Base-by-base conservation (phyloP, 2,113 vertebrate genomes). In the Pseudorasbora parva region DNA sequence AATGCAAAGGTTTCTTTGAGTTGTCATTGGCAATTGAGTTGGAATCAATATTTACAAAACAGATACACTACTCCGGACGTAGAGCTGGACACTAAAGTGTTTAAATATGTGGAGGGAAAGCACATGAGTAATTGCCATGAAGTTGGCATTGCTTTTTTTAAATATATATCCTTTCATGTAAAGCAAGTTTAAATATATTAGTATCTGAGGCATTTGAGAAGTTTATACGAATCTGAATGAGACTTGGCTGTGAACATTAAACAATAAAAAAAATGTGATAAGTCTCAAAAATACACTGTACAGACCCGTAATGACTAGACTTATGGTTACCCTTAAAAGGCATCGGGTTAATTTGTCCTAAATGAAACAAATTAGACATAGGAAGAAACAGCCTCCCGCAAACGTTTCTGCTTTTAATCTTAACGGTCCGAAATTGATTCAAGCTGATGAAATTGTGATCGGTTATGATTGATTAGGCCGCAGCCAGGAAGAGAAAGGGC, bases 361-460 rank as follows among this genome's bases (percentile, higher is more conserved):
- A 94, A 97, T 97, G 96, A 93, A 95, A 94, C 94, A 93, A 92
- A 94, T 96, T 96, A 95, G 95, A 87, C 90, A 92, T 91, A 92
- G 93, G 93, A 91, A 92, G 92, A 95, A 94, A 94, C 93, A 92
- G 96, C 95, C 95, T 93, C 94, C 93, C 94, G 92, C 92, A 92
- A 92, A 93, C 93, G 90, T 90, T 87, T 89, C 91, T 88, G 94
- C 92, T 94, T 96, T 95, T 96, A 95, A 97, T 96, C 94, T 95
- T 92, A 93, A 92, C 94, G 93, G 93, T 91, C 95, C 91, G 95
- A 89, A 96, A 96, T 96, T 95, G 95, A 97, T 96, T 95, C 95
- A 97, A 96, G 94, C 95, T 96, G 95, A 96, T 94, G 95, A 95
- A 95, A 95, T 94, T 93, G 94, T 95, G 95, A 95, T 95, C 94